phyloP scores from a whole-genome alignment of 92 coral and sea anemone genomes.

The Muricea muricata region DNA sequence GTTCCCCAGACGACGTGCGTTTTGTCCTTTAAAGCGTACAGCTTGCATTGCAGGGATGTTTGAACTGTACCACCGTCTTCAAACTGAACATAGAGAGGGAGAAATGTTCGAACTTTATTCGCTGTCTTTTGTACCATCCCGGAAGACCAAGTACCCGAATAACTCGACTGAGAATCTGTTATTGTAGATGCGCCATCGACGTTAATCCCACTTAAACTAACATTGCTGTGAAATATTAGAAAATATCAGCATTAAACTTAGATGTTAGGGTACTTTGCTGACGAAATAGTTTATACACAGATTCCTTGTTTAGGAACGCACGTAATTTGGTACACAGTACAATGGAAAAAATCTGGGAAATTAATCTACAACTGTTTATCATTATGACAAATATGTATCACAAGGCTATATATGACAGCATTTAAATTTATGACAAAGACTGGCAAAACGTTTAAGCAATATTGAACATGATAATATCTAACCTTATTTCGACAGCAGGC shows the following conservation, averaged over 20 bases:
- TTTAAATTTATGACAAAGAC: neutral
- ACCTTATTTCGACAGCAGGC: slow-evolving; percentile 86
- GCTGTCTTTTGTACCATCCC: slow-evolving; percentile 76
- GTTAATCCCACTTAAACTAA: slow-evolving; percentile 73
- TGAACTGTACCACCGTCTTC: slow-evolving; percentile 70
- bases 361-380: no score
- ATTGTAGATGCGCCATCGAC: slow-evolving; percentile 72
- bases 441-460: neutral
- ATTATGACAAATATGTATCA: no score
- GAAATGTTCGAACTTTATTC: slow-evolving; percentile 80
- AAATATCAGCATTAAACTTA: neutral
- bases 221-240: slow-evolving; percentile 63
- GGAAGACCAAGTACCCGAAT: slow-evolving; percentile 83
- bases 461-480: no score
- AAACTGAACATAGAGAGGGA: slow-evolving; percentile 74
- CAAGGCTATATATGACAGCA: neutral
- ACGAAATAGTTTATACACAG: no score
- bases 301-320: no score
- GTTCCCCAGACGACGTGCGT: slow-evolving; percentile 95
- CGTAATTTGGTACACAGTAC: no score
- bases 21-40: slow-evolving; percentile 87
- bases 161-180: slow-evolving; percentile 70
- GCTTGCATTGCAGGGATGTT: slow-evolving; percentile 81
- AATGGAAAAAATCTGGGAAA: no score
- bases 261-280: no score